Percentiles rank a stretch among this genome's conserved stretches.
phyloP scores from a whole-genome alignment of 2,888 invertebrate genomes.

The Chirona hameri region DNA sequence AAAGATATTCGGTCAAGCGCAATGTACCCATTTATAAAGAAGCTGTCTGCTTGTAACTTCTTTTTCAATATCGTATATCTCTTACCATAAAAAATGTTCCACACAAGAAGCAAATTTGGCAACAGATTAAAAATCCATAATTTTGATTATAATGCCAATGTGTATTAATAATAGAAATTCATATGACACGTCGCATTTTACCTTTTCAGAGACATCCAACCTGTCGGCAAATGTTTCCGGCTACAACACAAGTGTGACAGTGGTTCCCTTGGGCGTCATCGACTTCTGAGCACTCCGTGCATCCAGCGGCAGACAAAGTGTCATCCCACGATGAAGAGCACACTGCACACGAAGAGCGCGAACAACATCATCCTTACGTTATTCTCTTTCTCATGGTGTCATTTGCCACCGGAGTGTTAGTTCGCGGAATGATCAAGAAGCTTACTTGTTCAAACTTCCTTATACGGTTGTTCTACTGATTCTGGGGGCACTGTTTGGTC shows the following conservation, averaged over 20 bases:
- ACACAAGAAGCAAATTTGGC: neutral
- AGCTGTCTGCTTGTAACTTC: neutral
- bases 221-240: neutral
- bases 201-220: neutral
- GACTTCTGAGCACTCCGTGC: neutral
- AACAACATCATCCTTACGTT: neutral
- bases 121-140: no score
- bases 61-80: neutral
- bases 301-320: neutral
- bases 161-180: neutral
- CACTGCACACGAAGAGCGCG: neutral
- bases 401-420: neutral
- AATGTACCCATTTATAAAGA: neutral
- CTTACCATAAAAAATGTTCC: neutral
- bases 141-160: neutral
- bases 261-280: neutral
- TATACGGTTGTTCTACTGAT: slow-evolving; percentile 10
- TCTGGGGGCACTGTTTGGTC: neutral
- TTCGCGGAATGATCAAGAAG: neutral
- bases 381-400: slow-evolving; percentile 24
- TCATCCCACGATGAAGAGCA: no score
- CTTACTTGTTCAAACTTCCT: neutral
- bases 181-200: neutral
- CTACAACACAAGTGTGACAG: neutral
- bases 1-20: no score